Evolutionary conservation across 2,797 vertebrate genomes (phyloP), one percentile per base, ranked within the genome.

Genomic region (Antrozous pallidus): DNA sequence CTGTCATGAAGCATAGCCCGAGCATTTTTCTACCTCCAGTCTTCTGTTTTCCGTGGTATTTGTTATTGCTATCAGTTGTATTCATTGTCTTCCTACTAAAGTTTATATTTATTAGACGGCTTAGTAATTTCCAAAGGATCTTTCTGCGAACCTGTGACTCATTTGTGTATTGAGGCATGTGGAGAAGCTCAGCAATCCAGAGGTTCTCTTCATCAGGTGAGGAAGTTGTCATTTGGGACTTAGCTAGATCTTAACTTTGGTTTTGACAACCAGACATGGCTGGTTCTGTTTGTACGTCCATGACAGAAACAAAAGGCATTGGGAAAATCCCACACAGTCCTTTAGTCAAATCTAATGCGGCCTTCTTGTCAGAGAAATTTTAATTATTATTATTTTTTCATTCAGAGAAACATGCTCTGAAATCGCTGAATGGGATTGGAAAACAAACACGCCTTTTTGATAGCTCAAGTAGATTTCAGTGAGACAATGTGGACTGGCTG

Each of bases 261-360:
- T 96, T 96, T 94, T 95, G 96, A 96, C 95, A 94, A 91, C 56
- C 86, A 95, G 58, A 82, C 87, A 51, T 2, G 86, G 20, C n/a
- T 97, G 92, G 95, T 97, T 96, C 75, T 67, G 91, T 97, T 97
- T 94, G 78, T 95, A 95, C 3, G 4, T 71, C 11, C n/a, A 94
- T 93, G 87, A 91, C 36, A 93, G 71, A 95, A 94, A 95, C 63
- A 90, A 78, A 56, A 94, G 42, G 13, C 12, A 58, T 61, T 86
- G 87, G 65, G 56, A 94, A 96, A 95, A 80, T 51, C 92, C 95
- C 92, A 90, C 0, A 56, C 17, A n/a, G 40, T 79, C 86, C n/a
- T 88, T 69, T 96, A 94, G 95, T 88, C 74, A 90, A 93, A 2
- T 87, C 38, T 58, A 84, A 80, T 88, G 84, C 83, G 95, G 36